Evolutionary conservation across 2,888 invertebrate genomes (phyloP), one percentile per base, ranked within the genome.

Genomic region (Trachelus troglodyta): DNA sequence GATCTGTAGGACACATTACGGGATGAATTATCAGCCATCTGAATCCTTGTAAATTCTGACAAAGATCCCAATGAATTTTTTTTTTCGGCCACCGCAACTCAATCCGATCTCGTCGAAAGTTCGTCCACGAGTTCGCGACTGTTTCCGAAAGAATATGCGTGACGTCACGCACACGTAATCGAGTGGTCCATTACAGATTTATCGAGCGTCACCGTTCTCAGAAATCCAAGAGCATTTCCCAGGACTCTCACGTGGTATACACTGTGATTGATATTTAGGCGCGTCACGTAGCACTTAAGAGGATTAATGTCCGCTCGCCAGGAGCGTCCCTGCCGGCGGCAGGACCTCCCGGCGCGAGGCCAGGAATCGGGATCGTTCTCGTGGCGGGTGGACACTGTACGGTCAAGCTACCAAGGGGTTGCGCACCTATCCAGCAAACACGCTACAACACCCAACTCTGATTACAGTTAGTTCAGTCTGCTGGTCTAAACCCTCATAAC

Each of bases 181-280:
- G 56, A 56, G 2, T 0, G 56, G 56, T 56, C 56, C 56, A 56
- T 56, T 56, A 56, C 2, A 56, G 56, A 56, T 56, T 23, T 56
- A 56, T 56, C 56, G 56, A 56, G 56, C 56, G 23, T 23, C 56
- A 23, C 56, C 23, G 23, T 56, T 56, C 56, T 56, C 56, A 23
- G 23, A 23, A 23, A 23, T 2, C 56, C 56, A 31, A 15, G 34
- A 33, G 71, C 12, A 71, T 71, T 71, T 71, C 71, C 33, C 33
- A 33, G 31, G 4, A 69, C 69, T 30, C 15, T 11, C 71, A 34
- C 71, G 71, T 85, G 86, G 85, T 85, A 84, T 85, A 83, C 86
- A 85, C 85, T 83, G 87, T 89, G 89, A 90, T 90, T 90, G 90
- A 90, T 90, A 90, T 89, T 90, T 89, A 89, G 88, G 87, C 87